These are phyloP conservation scores for Onychomys torridus DNA, from an alignment of 2,797 vertebrate species.

Conservation along the genomic window DNA sequence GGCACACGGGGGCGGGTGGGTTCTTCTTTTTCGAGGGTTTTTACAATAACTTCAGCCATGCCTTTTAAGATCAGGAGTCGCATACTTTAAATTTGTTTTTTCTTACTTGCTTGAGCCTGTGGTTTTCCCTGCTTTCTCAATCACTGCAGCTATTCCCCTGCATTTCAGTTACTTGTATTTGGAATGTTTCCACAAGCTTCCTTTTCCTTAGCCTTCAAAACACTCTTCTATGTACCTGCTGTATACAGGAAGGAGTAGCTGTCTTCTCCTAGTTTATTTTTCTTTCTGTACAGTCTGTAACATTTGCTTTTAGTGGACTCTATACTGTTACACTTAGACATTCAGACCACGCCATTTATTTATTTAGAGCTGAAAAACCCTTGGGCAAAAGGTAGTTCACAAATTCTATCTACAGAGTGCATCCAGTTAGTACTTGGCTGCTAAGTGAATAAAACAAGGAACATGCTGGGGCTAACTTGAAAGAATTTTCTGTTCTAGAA, in stretches of 20 bases:
- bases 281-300: not conserved
- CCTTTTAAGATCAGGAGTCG: slow-evolving; percentile 25
- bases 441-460: slow-evolving; percentile 44
- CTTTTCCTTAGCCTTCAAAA: slow-evolving; percentile 19
- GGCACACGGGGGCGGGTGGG: slow-evolving; percentile 98
- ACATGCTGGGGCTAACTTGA: not conserved
- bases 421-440: slow-evolving; percentile 11
- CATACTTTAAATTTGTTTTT: not conserved
- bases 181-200: not conserved
- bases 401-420: not conserved
- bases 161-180: slow-evolving; percentile 54
- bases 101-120: not conserved
- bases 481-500: not conserved
- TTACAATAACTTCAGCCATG: slow-evolving; percentile 25
- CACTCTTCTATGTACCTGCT: not conserved
- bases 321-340: slow-evolving; percentile 4
- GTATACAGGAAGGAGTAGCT: not conserved
- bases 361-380: slow-evolving; percentile 10
- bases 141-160: not conserved
- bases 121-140: not conserved
- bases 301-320: slow-evolving; percentile 35
- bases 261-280: not conserved
- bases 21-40: slow-evolving; percentile 71
- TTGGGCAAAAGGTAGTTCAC: slow-evolving; percentile 28
- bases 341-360: slow-evolving; percentile 35